A percentile compares a stretch with the other conserved stretches of the same genome.
These are phyloP conservation scores for Apamea monoglypha DNA, from an alignment of 2,888 invertebrate species.

Conservation along the genomic window DNA sequence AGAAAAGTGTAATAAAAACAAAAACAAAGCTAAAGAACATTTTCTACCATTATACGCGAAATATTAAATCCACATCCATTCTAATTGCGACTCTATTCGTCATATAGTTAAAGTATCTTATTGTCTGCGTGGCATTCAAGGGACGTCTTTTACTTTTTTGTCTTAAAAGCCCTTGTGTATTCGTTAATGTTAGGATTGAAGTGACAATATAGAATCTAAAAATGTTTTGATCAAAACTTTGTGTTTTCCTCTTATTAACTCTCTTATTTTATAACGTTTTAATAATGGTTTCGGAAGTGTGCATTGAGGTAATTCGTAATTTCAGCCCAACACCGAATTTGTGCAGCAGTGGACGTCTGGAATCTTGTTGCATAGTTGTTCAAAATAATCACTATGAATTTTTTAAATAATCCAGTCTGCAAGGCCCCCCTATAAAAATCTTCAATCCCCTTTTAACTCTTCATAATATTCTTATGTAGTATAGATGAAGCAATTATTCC, in stretches of 20 bases:
- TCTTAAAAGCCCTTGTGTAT: conserved; percentile 21
- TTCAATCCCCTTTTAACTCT: too few relatives aligned
- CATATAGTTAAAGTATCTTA: neutral
- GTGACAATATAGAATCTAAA: conserved; percentile 37
- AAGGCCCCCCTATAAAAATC: too few relatives aligned
- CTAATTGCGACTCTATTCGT: neutral
- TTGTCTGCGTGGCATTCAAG: neutral
- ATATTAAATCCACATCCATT: conserved; percentile 33
- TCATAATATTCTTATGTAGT: too few relatives aligned
- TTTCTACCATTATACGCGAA: neutral
- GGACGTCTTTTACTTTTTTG: conserved; percentile 33
- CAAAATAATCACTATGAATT: too few relatives aligned
- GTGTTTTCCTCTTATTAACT: neutral
- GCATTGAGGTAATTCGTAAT: neutral
- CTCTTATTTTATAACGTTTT: neutral
- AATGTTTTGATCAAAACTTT: neutral
- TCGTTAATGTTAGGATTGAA: conserved; percentile 34
- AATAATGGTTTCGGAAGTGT: neutral
- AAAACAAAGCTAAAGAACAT: conserved; percentile 17
- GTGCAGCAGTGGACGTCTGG: too few relatives aligned
- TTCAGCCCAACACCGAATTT: too few relatives aligned
- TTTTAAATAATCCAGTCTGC: too few relatives aligned
- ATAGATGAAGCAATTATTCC: too few relatives aligned
- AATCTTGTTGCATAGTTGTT: too few relatives aligned
- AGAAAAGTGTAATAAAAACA: conserved; percentile 19